Conservation (phyloP, 2,888 invertebrate species). For the Drosophila differens region DNA sequence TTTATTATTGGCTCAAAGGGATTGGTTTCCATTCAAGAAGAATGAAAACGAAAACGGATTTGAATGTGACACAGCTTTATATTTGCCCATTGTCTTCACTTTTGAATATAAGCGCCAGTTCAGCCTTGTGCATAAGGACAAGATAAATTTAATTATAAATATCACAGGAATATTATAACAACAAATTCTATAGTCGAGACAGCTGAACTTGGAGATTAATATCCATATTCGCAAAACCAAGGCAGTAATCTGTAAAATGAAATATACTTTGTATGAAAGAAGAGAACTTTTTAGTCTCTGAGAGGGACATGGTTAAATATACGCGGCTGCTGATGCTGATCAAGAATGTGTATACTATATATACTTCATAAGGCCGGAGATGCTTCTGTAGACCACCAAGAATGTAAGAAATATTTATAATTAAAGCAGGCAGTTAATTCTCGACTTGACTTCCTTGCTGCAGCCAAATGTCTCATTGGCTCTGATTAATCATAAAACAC, state of each 20-base stretch:
- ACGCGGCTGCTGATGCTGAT: not conserved
- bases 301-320: not conserved
- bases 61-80: not conserved
- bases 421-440: not conserved
- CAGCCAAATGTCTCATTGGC: not conserved
- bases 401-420: not conserved
- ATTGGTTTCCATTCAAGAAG: not conserved
- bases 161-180: not conserved
- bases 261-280: not conserved
- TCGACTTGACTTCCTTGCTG: not conserved
- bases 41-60: not conserved
- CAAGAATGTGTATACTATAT: not conserved
- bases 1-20: not conserved
- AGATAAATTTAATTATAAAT: not conserved
- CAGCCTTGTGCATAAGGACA: no score
- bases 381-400: not conserved
- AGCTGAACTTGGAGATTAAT: not conserved
- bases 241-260: not conserved
- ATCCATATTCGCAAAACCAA: not conserved
- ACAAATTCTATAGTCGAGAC: not conserved
- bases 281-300: not conserved
- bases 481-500: slow-evolving; percentile 10
- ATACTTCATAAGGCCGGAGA: not conserved
- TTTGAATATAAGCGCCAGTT: not conserved
- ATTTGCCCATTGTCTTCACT: not conserved